These are phyloP conservation scores for Hypsibius dujardini DNA, from an alignment of 1,140 invertebrate genomes.

Conservation along the genomic window DNA sequence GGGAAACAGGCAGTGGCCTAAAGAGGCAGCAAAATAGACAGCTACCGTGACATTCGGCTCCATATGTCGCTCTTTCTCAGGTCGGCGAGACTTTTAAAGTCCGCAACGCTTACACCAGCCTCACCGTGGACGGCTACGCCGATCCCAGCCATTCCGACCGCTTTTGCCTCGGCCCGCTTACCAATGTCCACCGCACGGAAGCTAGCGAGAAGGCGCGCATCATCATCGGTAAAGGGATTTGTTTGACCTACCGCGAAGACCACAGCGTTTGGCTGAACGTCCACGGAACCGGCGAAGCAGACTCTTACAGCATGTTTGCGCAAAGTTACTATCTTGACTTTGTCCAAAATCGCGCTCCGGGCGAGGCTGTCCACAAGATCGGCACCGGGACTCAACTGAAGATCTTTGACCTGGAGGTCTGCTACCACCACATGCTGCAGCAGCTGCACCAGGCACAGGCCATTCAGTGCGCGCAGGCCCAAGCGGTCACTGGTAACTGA, in stretches of 20 bases:
- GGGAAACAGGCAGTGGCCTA: slow-evolving; percentile 1
- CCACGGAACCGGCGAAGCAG: not conserved
- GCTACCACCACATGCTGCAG: slow-evolving; percentile 87
- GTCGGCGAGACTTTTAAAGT: slow-evolving; percentile 98
- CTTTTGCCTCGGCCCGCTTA: slow-evolving; percentile 91
- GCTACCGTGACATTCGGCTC: slow-evolving; percentile 13
- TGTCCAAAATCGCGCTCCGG: slow-evolving; percentile 81
- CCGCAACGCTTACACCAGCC: slow-evolving; percentile 71
- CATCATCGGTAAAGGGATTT: slow-evolving; percentile 75
- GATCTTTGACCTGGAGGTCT: slow-evolving; percentile 88
- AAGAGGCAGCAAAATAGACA: too few relatives aligned
- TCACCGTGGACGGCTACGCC: slow-evolving; percentile 92
- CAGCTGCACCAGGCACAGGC: not conserved
- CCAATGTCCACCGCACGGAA: slow-evolving; percentile 84
- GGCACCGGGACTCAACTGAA: slow-evolving; percentile 92
- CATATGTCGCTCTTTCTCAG: slow-evolving; percentile 23
- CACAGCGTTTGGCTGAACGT: slow-evolving; percentile 81
- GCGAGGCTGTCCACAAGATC: slow-evolving; percentile 96
- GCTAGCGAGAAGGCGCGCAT: slow-evolving; percentile 16
- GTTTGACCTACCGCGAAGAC: slow-evolving; percentile 74
- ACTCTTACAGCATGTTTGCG: slow-evolving; percentile 86
- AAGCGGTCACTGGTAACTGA: not conserved
- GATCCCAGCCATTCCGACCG: slow-evolving; percentile 85
- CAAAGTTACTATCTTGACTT: slow-evolving; percentile 94
- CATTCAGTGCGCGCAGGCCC: not conserved